A percentile compares a stretch with the other conserved stretches of the same genome.
Conservation (phyloP, 2,797 vertebrate species). For the Scomberomorus guttatus region DNA sequence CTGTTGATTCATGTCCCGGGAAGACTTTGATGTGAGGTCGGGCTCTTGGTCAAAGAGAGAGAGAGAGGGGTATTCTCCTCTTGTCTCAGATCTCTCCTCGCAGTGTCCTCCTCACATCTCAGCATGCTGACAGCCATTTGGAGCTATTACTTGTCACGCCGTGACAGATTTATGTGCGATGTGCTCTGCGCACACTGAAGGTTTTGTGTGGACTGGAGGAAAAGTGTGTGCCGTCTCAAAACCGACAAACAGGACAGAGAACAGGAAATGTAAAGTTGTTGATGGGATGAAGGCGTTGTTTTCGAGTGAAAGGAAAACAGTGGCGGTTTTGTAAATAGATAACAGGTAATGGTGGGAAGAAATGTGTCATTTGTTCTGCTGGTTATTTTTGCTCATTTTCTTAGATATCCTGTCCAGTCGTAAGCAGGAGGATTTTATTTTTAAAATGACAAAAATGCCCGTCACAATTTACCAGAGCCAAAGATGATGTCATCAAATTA, state of each 20-base stretch:
- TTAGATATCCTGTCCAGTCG: background rate
- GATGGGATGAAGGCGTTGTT: conserved; percentile 17
- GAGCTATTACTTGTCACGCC: conserved; percentile 69
- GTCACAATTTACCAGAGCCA: background rate
- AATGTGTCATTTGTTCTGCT: background rate
- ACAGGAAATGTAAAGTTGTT: conserved; percentile 23
- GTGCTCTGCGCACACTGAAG: conserved; percentile 52
- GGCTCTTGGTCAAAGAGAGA: conserved; percentile 62
- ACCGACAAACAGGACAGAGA: conserved; percentile 9
- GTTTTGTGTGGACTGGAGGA: conserved; percentile 44
- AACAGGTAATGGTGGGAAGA: background rate
- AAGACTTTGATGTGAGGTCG: conserved; percentile 81
- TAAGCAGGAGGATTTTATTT: background rate
- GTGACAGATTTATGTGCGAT: conserved; percentile 75
- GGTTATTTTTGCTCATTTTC: background rate
- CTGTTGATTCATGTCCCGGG: conserved; percentile 66
- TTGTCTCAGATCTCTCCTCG: conserved; percentile 68
- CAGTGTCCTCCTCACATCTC: conserved; percentile 67
- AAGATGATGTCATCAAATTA: background rate
- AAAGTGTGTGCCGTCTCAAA: conserved; percentile 41
- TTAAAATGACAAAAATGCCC: background rate
- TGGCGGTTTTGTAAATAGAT: background rate
- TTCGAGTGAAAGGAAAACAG: background rate
- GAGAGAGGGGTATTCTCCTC: conserved; percentile 50
- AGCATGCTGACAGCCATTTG: conserved; percentile 75